Evolutionary conservation across 2,888 invertebrate genomes (phyloP).

Genomic region (Subacronicta megacephala): DNA sequence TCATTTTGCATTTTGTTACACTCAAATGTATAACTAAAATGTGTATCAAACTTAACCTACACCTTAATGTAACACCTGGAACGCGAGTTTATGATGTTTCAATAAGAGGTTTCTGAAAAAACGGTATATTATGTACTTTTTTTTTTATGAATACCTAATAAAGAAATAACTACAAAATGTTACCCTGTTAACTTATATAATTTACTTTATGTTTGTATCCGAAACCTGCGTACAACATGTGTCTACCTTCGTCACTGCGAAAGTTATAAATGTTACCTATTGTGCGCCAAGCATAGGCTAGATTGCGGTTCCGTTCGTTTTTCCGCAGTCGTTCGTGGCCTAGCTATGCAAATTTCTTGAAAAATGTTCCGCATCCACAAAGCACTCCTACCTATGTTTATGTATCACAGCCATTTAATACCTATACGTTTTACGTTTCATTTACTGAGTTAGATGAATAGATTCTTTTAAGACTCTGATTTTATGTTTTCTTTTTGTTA

Average conservation of each 20-base stretch:
- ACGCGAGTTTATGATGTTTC: too few relatives aligned
- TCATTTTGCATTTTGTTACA: slow-evolving; percentile 19
- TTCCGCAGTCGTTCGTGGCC: slow-evolving; percentile 62
- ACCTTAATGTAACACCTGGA: too few relatives aligned
- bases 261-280: slow-evolving; percentile 56
- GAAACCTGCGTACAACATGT: slow-evolving; percentile 40
- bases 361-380: slow-evolving; percentile 64
- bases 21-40: slow-evolving; percentile 1
- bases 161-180: too few relatives aligned
- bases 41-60: too few relatives aligned
- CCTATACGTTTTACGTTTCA: slow-evolving; percentile 28
- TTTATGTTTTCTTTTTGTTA: slow-evolving; percentile 38
- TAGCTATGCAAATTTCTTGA: slow-evolving; percentile 75
- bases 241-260: slow-evolving; percentile 42
- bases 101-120: too few relatives aligned
- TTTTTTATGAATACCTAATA: too few relatives aligned
- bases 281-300: slow-evolving; percentile 56
- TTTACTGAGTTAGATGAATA: slow-evolving; percentile 25
- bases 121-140: too few relatives aligned
- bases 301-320: slow-evolving; percentile 63
- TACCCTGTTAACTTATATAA: too few relatives aligned
- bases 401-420: slow-evolving; percentile 28
- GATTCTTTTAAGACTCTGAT: slow-evolving; percentile 14
- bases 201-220: slow-evolving; percentile 11
- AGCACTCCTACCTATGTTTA: slow-evolving; percentile 36